These are phyloP conservation scores for Peucedramus taeniatus DNA, from an alignment of 2,113 vertebrate species.

Conservation along the genomic window DNA sequence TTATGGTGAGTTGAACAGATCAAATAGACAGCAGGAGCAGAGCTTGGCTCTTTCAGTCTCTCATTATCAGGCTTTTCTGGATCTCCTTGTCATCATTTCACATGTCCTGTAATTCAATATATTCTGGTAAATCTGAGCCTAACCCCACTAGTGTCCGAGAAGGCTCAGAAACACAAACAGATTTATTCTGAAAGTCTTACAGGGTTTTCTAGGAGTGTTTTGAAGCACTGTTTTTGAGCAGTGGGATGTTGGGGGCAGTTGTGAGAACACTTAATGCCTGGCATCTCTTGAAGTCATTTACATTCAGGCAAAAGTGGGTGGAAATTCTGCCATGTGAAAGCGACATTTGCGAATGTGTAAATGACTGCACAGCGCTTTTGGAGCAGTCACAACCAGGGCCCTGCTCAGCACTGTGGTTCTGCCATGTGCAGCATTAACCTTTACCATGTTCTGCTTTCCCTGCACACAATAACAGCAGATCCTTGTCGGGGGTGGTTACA, in stretches of 20 bases:
- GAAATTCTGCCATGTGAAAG: slow-evolving; percentile 41
- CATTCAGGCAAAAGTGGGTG: slow-evolving; percentile 50
- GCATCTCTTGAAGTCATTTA: background rate
- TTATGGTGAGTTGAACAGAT: background rate
- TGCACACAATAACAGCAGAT: slow-evolving; percentile 22
- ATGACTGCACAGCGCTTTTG: slow-evolving; percentile 1
- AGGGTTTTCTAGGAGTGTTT: background rate
- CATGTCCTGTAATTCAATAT: background rate
- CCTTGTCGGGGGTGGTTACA: slow-evolving; percentile 37
- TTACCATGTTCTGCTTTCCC: slow-evolving; percentile 26
- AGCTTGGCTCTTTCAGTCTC: background rate
- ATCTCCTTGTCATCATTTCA: background rate
- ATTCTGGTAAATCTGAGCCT: background rate
- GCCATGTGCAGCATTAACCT: slow-evolving; percentile 48
- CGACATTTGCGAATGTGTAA: slow-evolving; percentile 43
- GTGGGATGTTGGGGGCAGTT: slow-evolving; percentile 28
- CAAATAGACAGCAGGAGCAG: background rate
- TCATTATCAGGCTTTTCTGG: background rate
- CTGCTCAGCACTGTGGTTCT: background rate
- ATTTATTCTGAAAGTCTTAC: background rate
- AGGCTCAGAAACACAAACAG: background rate
- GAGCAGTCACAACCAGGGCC: background rate
- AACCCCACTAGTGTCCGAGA: background rate
- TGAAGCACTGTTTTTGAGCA: background rate
- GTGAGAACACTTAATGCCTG: slow-evolving; percentile 54